Evolutionary conservation across 2,113 vertebrate genomes (phyloP).

Genomic region (Campylomormyrus numenius): DNA sequence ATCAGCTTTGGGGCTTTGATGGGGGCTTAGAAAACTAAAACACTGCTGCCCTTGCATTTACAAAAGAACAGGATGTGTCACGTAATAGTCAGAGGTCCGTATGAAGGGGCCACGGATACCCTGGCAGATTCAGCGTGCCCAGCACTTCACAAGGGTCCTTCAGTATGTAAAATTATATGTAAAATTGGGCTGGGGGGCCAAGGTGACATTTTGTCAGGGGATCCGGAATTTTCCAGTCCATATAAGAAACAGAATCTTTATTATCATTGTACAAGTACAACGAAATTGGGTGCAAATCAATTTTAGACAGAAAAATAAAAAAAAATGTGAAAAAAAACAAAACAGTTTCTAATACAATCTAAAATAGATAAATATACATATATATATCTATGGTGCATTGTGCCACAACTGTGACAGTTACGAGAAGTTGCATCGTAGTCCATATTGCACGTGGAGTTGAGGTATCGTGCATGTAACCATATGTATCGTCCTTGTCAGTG

Average conservation of each 20-base stretch:
- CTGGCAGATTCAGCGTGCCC: not conserved
- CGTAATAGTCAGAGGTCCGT: not conserved
- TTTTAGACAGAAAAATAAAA: too few species aligned
- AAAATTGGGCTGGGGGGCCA: not conserved
- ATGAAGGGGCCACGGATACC: not conserved
- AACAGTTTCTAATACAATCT: too few species aligned
- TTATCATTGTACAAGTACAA: too few species aligned
- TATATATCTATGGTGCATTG: too few species aligned
- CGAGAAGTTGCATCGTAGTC: too few species aligned
- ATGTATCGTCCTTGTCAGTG: not conserved
- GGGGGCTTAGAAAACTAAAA: not conserved
- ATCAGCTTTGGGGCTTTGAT: not conserved
- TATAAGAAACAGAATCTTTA: not conserved
- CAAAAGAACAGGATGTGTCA: not conserved
- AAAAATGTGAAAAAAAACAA: too few species aligned
- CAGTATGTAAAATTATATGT: not conserved
- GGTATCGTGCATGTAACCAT: not conserved
- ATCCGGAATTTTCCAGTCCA: not conserved
- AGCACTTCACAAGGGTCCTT: not conserved
- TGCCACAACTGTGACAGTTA: too few species aligned
- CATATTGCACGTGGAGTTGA: too few species aligned
- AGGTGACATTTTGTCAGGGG: not conserved
- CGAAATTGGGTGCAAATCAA: too few species aligned
- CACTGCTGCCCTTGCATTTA: not conserved
- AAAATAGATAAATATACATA: too few species aligned